Conservation (phyloP, 2,797 vertebrate species). For the Pteronotus mesoamericanus region DNA sequence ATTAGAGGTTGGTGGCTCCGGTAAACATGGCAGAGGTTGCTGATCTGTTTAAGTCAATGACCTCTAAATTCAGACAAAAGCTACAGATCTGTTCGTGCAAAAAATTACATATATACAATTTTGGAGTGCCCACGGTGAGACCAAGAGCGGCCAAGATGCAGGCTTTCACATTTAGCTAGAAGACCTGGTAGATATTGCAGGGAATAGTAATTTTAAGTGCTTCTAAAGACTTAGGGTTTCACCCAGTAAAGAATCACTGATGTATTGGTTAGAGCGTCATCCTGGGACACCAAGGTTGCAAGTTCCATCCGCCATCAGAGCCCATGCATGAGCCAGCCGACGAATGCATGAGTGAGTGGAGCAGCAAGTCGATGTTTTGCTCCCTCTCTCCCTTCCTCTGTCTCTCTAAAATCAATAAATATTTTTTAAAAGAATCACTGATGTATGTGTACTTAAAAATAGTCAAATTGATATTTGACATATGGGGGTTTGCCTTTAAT, state of each 20-base stretch:
- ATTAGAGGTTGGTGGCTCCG: background rate
- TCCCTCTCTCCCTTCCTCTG: background rate
- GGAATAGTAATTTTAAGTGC: background rate
- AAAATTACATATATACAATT: background rate
- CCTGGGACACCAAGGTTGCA: background rate
- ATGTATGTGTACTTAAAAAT: background rate
- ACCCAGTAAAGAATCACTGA: background rate
- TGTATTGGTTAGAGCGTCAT: background rate
- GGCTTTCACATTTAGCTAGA: background rate
- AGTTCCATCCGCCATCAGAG: background rate
- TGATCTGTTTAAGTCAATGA: background rate
- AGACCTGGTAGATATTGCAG: background rate
- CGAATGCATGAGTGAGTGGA: background rate
- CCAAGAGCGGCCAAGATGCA: background rate
- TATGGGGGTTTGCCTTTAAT: background rate
- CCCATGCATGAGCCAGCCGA: background rate
- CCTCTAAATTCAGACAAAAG: background rate
- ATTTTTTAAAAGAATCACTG: background rate
- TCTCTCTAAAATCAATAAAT: background rate
- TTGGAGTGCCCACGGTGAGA: background rate
- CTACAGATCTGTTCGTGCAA: background rate
- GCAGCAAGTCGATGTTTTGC: background rate
- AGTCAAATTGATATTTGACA: slow-evolving; percentile 40
- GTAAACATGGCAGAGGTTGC: background rate
- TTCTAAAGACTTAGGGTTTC: background rate